Evolutionary conservation across 1,140 invertebrate genomes (phyloP), one percentile per base, ranked within the genome.

Genomic region (Atta cephalotes): DNA sequence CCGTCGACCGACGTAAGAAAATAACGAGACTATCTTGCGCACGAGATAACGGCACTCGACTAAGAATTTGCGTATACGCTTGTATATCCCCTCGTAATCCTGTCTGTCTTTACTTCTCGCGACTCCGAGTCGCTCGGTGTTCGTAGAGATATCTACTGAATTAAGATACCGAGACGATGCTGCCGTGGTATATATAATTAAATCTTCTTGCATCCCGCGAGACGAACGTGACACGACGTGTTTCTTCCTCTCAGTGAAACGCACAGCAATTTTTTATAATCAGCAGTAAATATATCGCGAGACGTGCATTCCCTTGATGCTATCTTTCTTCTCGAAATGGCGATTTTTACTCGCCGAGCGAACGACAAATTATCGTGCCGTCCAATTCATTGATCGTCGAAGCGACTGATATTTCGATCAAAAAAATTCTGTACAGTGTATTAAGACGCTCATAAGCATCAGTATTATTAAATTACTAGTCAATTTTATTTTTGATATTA

Each of bases 91-190:
- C 14, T 76, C 70, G 80, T 84, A 84, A 84, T 84, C 28, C 45
- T 18, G 39, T 39, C 39, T 28, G 66, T 21, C 39, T 70, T 84
- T 76, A 63, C 35, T 76, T 84, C 70, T 84, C 70, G 58, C 25
- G 25, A 25, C 68, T 14, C 39, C 28, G 68, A 62, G 56, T 70
- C 66, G 12, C 66, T 70, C 14, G 49, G 68, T 70, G 25, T 62
- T 76, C 80, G 49, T n/a, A 21, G 70, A 76, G 80, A 76, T 66
- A 66, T 63, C 80, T 16, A n/a, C 56, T 76, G 80, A 74, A 84
- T 84, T 76, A 84, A 84, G 80, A 84, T 62, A 84, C 70, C 80
- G 39, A 39, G 70, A 76, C 80, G 56, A 74, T 58, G 70, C 25
- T 31, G 70, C 39, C 4, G 68, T 35, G 70, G 28, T 49, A n/a